Evolutionary conservation across 2,888 invertebrate genomes (phyloP), one percentile per base, ranked within the genome.

Genomic region (Eupithecia subfuscata): DNA sequence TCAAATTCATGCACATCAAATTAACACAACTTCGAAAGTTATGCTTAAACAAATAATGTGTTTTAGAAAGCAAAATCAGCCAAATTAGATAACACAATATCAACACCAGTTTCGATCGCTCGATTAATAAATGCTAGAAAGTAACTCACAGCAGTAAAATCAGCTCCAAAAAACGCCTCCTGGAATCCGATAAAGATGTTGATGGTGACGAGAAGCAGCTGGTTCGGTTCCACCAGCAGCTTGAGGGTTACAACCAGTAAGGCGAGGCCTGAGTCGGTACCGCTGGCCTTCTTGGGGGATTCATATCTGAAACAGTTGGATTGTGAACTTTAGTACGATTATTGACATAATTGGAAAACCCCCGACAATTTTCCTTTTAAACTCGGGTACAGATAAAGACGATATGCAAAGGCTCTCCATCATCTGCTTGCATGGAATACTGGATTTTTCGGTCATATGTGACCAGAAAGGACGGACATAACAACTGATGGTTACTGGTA

Each of bases 141-240:
- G 12, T 30, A 84, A 22, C 91, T 85, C 83, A 95, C 95, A 75
- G 94, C 93, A 64, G 94, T 95, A 78, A 94, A 95, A 78, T 95
- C 95, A 71, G 96, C 96, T 0, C 95, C 95, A 69, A 96, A 95
- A 89, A 96, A 97, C 0, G 96, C 97, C 87, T 97, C 97, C 83
- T 97, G 96, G 78, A 96, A 88, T 0, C 97, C 97, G 45, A 96
- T 95, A 92, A 96, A 97, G 69, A 97, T 92, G 34, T 97, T 97
- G 71, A 97, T 89, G 8, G 96, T 95, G 79, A 97, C 93, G 43
- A 97, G 89, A 63, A 97, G 90, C 34, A 96, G 84, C 86, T 96
- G 96, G 71, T 96, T 94, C 0, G 95, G 95, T 75, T 96, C 95
- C 77, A 93, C 89, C 82, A 96, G 86, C 76, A 97, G 95, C 82